Evolutionary conservation across 2,797 vertebrate genomes (phyloP), one percentile per base, ranked within the genome.

Genomic region (Gambelia wislizenii): DNA sequence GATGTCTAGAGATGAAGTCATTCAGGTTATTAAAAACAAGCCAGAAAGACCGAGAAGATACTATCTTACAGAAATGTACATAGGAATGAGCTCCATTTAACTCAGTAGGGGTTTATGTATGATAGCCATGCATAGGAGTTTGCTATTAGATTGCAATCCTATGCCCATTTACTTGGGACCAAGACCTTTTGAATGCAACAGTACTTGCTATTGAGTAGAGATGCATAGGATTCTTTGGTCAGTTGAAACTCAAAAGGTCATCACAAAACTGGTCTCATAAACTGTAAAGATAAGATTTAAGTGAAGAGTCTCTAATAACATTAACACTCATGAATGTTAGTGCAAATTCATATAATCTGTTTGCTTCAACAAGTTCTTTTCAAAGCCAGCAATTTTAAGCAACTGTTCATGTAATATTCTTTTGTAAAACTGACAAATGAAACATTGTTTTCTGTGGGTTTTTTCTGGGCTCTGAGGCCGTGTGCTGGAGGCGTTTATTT

Each of bases 11-110:
- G 33, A 39, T 49, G 33, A 59, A 47, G 54, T 49, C 67, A 52
- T 84, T 54, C 18, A 13, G 27, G 39, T 33, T 88, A 77, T 72
- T 44, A 56, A 44, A 84, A 84, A 84, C 59, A 85, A 54, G 47
- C 4, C 47, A 89, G 18, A 6, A 56, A 77, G 30, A 42, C 4
- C 22, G 36, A 79, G 76, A 79, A 78, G 74, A 42, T 76, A 13
- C 39, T 42, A 6, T 27, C 20, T 27, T 76, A 44, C 12, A 47
- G 1, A 47, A 47, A 30, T 47, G 4, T 27, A 47, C 42, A 47
- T 44, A 12, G 22, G 36, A 47, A 27, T 25, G 27, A 76, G 70
- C 16, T 18, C 36, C 36, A 20, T 36, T 59, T 20, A 59, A 22
- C 56, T 59, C 4, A 59, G 18, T 59, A 30, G 5, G 12, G 42